A percentile compares a stretch with the other conserved stretches of the same genome.
phyloP scores from a whole-genome alignment of 2,888 invertebrate species.

The Hypena proboscidalis region DNA sequence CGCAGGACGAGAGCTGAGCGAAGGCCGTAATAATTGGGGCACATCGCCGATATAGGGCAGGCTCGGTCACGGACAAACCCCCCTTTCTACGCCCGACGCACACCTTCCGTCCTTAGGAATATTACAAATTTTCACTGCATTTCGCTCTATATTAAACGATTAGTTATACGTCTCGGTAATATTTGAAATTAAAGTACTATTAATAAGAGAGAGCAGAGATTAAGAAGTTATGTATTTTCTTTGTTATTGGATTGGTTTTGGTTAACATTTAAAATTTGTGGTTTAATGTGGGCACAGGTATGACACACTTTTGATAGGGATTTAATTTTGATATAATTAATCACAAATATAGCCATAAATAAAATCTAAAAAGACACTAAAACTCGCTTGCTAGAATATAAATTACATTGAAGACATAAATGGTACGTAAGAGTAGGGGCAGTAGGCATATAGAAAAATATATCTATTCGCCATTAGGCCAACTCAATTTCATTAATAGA shows the following conservation, averaged over 20 bases:
- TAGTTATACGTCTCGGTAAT: too few relatives aligned
- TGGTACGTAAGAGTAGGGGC: neutral
- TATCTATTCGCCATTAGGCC: neutral
- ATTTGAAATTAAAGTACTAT: too few relatives aligned
- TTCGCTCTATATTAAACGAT: constrained; percentile 9
- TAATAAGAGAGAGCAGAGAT: too few relatives aligned
- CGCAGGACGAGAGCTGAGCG: constrained; percentile 58
- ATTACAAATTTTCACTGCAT: constrained; percentile 18
- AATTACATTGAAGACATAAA: constrained; percentile 6
- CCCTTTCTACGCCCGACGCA: constrained; percentile 28
- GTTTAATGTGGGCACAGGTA: too few relatives aligned
- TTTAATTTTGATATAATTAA: too few relatives aligned
- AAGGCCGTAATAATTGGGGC: constrained; percentile 77
- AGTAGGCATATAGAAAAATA: neutral
- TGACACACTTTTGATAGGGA: too few relatives aligned
- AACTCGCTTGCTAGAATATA: too few relatives aligned
- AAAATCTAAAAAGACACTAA: too few relatives aligned
- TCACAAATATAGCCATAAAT: too few relatives aligned
- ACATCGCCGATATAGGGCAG: constrained; percentile 68
- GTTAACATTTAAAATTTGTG: too few relatives aligned
- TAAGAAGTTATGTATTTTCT: too few relatives aligned
- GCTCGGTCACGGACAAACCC: constrained; percentile 69
- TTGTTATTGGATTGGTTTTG: too few relatives aligned
- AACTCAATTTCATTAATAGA: neutral
- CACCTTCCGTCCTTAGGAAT: constrained; percentile 27